phyloP scores from a whole-genome alignment of 2,888 invertebrate genomes.

The Halictus quadricinctus region DNA sequence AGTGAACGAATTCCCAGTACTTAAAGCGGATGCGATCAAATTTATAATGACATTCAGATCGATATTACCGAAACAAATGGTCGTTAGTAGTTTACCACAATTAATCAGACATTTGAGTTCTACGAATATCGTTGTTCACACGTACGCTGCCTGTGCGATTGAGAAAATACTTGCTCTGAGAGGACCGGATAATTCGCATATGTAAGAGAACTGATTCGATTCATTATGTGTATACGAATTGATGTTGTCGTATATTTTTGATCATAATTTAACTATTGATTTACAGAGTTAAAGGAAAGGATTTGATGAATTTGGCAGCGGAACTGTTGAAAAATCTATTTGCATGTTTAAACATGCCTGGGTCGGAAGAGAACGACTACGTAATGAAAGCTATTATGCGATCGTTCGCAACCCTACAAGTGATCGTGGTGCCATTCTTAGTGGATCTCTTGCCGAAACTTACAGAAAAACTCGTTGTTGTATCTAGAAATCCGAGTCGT shows the following conservation, averaged over 20 bases:
- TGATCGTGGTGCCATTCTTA: slow-evolving; percentile 90
- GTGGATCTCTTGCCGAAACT: slow-evolving; percentile 92
- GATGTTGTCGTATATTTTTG: neutral
- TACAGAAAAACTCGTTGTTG: slow-evolving; percentile 91
- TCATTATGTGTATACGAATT: neutral
- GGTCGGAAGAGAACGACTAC: slow-evolving; percentile 97
- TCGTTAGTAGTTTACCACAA: slow-evolving; percentile 90
- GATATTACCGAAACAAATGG: slow-evolving; percentile 91
- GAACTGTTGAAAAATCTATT: slow-evolving; percentile 91
- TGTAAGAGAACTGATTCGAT: slow-evolving; percentile 82
- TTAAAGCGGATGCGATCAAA: slow-evolving; percentile 98
- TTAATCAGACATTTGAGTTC: slow-evolving; percentile 90
- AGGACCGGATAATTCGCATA: slow-evolving; percentile 84
- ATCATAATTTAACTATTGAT: neutral
- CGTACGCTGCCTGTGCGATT: slow-evolving; percentile 96
- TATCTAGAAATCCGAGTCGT: slow-evolving; percentile 96
- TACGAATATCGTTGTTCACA: slow-evolving; percentile 94
- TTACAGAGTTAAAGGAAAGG: slow-evolving; percentile 84
- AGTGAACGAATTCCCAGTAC: slow-evolving; percentile 94
- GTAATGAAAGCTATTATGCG: slow-evolving; percentile 99
- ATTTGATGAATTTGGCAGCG: slow-evolving; percentile 87
- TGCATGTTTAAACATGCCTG: slow-evolving; percentile 87
- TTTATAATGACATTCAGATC: slow-evolving; percentile 98
- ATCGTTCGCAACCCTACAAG: slow-evolving; percentile 91
- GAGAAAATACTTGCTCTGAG: slow-evolving; percentile 94